A percentile compares a stretch with the other conserved stretches of the same genome.
Conservation (phyloP, 2,113 vertebrate genomes). For the Gnathochromis pfefferi region DNA sequence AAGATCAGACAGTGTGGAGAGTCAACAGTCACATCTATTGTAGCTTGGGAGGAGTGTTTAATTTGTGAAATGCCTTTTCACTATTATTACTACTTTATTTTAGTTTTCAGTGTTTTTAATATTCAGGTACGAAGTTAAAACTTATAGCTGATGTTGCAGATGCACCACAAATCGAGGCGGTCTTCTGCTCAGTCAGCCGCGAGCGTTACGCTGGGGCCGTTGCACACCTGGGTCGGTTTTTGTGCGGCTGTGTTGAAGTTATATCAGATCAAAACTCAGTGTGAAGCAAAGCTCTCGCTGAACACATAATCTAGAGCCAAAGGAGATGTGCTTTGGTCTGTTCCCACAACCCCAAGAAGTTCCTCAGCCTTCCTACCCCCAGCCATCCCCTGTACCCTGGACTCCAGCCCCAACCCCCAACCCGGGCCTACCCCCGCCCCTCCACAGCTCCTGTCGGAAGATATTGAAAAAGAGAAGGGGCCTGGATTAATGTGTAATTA, state of each 20-base stretch:
- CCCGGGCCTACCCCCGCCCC: conserved; percentile 48
- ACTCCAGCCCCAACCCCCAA: conserved; percentile 68
- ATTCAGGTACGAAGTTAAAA: neutral
- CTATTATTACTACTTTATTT: neutral
- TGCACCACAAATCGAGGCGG: neutral
- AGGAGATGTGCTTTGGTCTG: conserved; percentile 63
- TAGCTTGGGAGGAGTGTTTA: neutral
- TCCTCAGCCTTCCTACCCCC: conserved; percentile 70
- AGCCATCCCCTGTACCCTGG: conserved; percentile 49
- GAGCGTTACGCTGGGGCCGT: neutral
- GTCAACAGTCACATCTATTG: neutral
- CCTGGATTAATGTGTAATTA: conserved; percentile 98
- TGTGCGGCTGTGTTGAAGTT: conserved; percentile 19
- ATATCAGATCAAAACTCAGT: conserved; percentile 38
- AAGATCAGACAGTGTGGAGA: neutral
- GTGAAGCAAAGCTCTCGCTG: conserved; percentile 36
- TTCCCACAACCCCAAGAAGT: conserved; percentile 77
- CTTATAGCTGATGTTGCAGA: neutral
- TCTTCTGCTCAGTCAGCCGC: neutral
- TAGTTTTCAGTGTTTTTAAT: neutral
- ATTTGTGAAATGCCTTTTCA: neutral
- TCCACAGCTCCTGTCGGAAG: conserved; percentile 77
- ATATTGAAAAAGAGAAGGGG: conserved; percentile 96
- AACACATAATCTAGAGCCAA: conserved; percentile 65
- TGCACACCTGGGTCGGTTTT: neutral